A percentile compares a stretch with the other conserved stretches of the same genome.
Conservation (phyloP, 2,113 vertebrate genomes). For the Aplodontia rufa region DNA sequence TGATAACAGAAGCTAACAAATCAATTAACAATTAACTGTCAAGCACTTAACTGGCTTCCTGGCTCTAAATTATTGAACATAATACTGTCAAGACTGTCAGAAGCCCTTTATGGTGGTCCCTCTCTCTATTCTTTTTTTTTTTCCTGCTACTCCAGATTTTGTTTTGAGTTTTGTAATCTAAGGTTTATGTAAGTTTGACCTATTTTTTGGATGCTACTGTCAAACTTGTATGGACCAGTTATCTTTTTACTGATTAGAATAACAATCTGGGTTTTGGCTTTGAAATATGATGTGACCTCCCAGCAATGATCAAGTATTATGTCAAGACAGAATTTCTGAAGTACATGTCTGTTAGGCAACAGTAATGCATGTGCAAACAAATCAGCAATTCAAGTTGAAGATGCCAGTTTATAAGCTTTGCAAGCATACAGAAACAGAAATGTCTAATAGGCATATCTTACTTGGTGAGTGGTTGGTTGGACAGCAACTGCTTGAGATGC, state of each 20-base stretch:
- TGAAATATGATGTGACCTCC: background rate
- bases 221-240: background rate
- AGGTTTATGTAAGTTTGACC: background rate
- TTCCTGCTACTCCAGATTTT: background rate
- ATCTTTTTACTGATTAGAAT: background rate
- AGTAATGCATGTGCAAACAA: background rate
- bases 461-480: slow-evolving; percentile 91
- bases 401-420: background rate
- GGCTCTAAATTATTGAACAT: background rate
- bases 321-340: background rate
- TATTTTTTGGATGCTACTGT: background rate
- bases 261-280: background rate
- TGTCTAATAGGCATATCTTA: slow-evolving; percentile 77
- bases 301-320: background rate
- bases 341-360: background rate
- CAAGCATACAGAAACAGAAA: background rate
- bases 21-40: background rate
- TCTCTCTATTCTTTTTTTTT: background rate
- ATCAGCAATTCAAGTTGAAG: background rate
- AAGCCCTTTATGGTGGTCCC: background rate
- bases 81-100: background rate
- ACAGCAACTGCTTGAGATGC: slow-evolving; percentile 95
- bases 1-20: background rate
- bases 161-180: too few relatives aligned
- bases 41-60: background rate